Conservation (phyloP, 2,888 invertebrate species). For the Perdita meconis region DNA sequence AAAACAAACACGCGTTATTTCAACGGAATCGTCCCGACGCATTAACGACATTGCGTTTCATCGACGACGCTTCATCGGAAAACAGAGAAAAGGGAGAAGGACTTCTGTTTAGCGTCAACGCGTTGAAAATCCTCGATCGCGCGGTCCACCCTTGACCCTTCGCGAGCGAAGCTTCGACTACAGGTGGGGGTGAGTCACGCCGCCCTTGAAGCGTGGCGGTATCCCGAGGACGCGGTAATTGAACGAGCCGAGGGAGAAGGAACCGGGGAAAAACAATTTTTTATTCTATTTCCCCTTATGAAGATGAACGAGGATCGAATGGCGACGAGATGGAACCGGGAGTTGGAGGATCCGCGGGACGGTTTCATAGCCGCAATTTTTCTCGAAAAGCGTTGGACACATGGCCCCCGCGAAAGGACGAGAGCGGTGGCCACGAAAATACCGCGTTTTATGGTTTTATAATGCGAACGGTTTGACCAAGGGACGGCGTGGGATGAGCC, state of each 20-base stretch:
- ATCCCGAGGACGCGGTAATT: slow-evolving; percentile 33
- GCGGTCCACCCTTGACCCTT: slow-evolving; percentile 10
- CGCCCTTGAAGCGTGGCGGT: neutral
- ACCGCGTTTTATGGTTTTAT: slow-evolving; percentile 82
- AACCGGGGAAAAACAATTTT: slow-evolving; percentile 51
- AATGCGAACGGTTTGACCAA: slow-evolving; percentile 80
- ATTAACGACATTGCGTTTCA: slow-evolving; percentile 18
- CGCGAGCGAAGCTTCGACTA: slow-evolving; percentile 1
- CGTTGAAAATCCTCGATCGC: slow-evolving; percentile 42
- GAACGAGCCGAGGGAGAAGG: slow-evolving; percentile 33
- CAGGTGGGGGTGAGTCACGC: slow-evolving; percentile 35
- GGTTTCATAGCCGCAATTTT: slow-evolving; percentile 64
- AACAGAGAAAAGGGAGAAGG: neutral
- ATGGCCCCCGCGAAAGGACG: slow-evolving; percentile 64
- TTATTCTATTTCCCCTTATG: slow-evolving; percentile 56
- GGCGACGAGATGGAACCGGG: slow-evolving; percentile 45
- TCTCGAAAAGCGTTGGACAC: slow-evolving; percentile 69
- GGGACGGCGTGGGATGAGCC: slow-evolving; percentile 62
- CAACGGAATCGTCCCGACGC: slow-evolving; percentile 17
- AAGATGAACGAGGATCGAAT: slow-evolving; percentile 66
- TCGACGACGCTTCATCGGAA: neutral
- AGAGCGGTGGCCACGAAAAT: slow-evolving; percentile 67
- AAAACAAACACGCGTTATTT: slow-evolving; percentile 39
- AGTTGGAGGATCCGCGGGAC: slow-evolving; percentile 33
- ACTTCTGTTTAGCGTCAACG: slow-evolving; percentile 55